Percentiles rank a stretch among this genome's conserved stretches.
phyloP scores from a whole-genome alignment of 2,888 invertebrate species.

The Chymomyza fuscimana region DNA sequence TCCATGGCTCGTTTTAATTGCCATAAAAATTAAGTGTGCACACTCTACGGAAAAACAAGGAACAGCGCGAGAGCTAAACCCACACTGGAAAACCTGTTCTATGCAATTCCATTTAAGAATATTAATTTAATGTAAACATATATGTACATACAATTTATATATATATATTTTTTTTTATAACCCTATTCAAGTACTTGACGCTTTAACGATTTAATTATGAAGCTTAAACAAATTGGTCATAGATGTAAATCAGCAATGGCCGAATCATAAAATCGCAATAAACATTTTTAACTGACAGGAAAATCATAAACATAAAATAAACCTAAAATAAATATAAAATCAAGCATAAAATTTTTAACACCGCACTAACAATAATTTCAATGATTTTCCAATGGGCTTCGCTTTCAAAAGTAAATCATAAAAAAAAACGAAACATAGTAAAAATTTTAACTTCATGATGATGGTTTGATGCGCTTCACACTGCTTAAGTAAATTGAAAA shows the following conservation, averaged over 20 bases:
- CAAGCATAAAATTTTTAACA: slow-evolving; percentile 63
- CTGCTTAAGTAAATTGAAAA: background rate
- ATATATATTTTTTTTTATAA: background rate
- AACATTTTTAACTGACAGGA: background rate
- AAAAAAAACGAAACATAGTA: slow-evolving; percentile 14
- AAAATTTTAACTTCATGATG: background rate
- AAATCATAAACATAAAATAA: background rate
- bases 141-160: background rate
- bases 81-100: slow-evolving; percentile 3
- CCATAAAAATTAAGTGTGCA: slow-evolving; percentile 36
- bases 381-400: slow-evolving; percentile 42
- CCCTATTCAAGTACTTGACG: slow-evolving; percentile 29
- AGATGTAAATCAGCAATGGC: background rate
- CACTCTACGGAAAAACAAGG: background rate
- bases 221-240: slow-evolving; percentile 13
- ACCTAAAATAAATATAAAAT: slow-evolving; percentile 29
- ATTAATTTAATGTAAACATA: background rate
- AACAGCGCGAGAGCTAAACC: background rate
- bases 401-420: slow-evolving; percentile 42
- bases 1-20: slow-evolving; percentile 54
- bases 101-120: slow-evolving; percentile 43
- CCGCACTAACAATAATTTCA: slow-evolving; percentile 54
- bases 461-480: background rate
- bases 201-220: slow-evolving; percentile 57
- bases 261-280: background rate